phyloP scores from a whole-genome alignment of 2,113 vertebrate species.

The Ceyx margarethae region DNA sequence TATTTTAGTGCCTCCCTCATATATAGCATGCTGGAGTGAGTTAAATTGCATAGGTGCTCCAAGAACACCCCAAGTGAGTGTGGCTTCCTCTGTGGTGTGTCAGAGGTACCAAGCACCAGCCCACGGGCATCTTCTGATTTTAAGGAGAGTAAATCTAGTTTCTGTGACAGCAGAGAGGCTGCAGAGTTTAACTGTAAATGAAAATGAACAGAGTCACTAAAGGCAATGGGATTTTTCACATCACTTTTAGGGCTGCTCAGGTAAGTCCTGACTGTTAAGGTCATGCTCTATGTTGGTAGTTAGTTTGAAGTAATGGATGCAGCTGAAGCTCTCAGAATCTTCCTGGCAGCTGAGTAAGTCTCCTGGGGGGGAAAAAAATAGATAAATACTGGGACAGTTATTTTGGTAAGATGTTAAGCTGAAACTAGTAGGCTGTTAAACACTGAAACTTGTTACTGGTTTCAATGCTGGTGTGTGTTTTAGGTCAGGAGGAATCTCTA shows the following conservation, averaged over 20 bases:
- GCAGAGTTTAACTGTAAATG: background rate
- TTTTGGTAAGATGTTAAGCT: background rate
- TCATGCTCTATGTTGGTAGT: background rate
- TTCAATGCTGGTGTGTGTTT: background rate
- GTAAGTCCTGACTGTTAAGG: background rate
- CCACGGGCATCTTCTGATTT: background rate
- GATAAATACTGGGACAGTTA: background rate
- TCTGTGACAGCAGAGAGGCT: background rate
- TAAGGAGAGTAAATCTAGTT: background rate
- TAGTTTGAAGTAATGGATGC: background rate
- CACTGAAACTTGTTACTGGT: background rate
- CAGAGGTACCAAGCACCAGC: background rate
- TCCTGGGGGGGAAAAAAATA: background rate
- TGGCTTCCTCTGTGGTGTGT: background rate
- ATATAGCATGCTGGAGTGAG: background rate
- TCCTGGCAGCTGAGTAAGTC: background rate
- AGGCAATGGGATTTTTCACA: background rate
- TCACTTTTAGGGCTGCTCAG: background rate
- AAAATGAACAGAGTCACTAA: background rate
- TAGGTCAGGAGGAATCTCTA: background rate
- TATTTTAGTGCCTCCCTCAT: constrained; percentile 48
- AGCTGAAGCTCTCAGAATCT: background rate
- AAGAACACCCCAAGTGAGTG: background rate
- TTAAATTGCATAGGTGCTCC: constrained; percentile 12
- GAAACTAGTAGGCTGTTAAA: no score